phyloP scores from a whole-genome alignment of 2,113 vertebrate species.

The Phyllostomus discolor region DNA sequence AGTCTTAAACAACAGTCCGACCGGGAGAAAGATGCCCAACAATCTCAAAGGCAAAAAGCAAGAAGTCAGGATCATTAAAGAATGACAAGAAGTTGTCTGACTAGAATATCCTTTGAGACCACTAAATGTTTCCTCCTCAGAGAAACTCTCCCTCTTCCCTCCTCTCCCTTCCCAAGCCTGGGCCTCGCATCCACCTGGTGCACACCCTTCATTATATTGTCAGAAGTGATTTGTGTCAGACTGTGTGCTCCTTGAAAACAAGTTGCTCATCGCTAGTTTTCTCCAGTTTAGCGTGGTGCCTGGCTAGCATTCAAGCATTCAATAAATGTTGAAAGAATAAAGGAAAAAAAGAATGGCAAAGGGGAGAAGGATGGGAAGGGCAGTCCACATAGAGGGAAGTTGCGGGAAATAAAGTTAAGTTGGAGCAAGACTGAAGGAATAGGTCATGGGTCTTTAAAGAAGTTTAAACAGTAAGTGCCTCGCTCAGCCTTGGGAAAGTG shows the following conservation, averaged over 20 bases:
- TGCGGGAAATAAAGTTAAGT: background rate
- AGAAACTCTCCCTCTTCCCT: background rate
- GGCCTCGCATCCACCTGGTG: background rate
- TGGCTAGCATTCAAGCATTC: background rate
- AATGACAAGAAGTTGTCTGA: background rate
- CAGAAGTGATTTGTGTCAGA: background rate
- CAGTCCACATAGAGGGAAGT: background rate
- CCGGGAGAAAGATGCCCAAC: background rate
- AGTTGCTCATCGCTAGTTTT: background rate
- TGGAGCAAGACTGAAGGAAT: background rate
- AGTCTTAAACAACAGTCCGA: background rate
- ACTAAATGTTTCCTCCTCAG: background rate
- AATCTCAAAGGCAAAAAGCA: constrained; percentile 15
- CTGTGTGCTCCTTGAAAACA: background rate
- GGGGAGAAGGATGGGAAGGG: background rate
- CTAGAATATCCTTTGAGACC: background rate
- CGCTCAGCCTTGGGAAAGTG: background rate
- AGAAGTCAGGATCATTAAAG: background rate
- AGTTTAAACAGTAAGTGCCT: background rate
- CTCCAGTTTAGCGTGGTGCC: background rate
- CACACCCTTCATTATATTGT: background rate
- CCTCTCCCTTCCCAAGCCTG: background rate
- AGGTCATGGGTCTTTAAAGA: background rate
- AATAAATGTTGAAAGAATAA: background rate
- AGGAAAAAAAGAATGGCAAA: background rate